phyloP scores from a whole-genome alignment of 2,888 invertebrate species.

The Autographa pulchrina region DNA sequence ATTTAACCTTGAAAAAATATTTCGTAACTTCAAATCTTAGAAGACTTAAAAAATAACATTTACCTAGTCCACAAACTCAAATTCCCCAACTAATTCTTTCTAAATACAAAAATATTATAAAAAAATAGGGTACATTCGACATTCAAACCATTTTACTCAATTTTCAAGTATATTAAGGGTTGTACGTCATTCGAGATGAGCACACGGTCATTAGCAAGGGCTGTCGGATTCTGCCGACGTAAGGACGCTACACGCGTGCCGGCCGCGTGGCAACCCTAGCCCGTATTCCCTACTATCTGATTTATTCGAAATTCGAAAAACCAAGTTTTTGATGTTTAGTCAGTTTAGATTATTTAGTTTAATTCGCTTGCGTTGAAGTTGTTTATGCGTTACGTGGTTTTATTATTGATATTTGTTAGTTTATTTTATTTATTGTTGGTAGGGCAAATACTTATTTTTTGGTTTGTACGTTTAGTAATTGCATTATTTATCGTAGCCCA shows the following conservation, averaged over 20 bases:
- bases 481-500: background rate
- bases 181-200: constrained; percentile 53
- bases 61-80: too few species aligned
- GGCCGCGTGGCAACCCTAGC: constrained; percentile 68
- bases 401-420: background rate
- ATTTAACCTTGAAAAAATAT: too few species aligned
- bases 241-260: constrained; percentile 66
- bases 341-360: constrained; percentile 38
- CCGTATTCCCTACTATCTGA: constrained; percentile 85
- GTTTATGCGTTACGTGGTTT: constrained; percentile 24
- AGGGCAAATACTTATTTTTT: background rate
- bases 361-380: constrained; percentile 24
- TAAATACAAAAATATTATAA: background rate
- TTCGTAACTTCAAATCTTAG: too few species aligned
- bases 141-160: constrained; percentile 37
- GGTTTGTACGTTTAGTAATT: background rate
- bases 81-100: background rate
- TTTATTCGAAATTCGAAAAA: constrained; percentile 68
- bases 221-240: constrained; percentile 74
- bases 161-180: constrained; percentile 47
- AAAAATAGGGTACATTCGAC: background rate
- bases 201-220: constrained; percentile 80
- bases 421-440: background rate
- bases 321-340: constrained; percentile 53
- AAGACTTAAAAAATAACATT: too few species aligned